These are phyloP conservation scores for Corvus moneduloides DNA, from an alignment of 2,113 vertebrate species.

Conservation along the genomic window DNA sequence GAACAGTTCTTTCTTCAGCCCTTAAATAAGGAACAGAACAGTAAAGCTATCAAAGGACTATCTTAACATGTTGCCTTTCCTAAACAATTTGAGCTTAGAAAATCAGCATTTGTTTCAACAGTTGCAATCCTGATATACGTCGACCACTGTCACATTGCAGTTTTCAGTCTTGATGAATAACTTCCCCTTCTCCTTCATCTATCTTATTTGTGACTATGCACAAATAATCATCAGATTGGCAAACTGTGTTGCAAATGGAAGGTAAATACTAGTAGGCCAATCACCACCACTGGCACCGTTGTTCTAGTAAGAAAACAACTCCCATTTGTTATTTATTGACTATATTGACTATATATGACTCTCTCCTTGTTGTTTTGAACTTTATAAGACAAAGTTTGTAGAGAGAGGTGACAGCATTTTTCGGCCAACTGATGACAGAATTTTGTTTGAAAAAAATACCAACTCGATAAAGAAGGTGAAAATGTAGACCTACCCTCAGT, in stretches of 20 bases:
- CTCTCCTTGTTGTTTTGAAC: background rate
- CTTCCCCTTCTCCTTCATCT: constrained; percentile 53
- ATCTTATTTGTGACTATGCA: constrained; percentile 36
- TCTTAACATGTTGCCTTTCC: background rate
- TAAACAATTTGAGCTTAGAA: background rate
- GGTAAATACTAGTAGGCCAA: constrained; percentile 26
- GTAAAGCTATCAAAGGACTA: background rate
- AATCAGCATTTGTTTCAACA: constrained; percentile 55
- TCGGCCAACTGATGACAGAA: background rate
- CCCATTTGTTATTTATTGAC: constrained; percentile 40
- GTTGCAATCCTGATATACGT: constrained; percentile 17
- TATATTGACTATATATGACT: background rate
- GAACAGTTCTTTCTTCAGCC: background rate
- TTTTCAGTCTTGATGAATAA: constrained; percentile 31
- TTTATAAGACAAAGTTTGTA: background rate
- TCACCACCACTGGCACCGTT: background rate
- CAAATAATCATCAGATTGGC: constrained; percentile 48
- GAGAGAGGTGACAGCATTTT: background rate
- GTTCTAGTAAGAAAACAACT: constrained; percentile 10
- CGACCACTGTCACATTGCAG: background rate
- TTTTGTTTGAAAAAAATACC: background rate
- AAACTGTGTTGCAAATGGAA: constrained; percentile 54
- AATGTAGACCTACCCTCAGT: background rate
- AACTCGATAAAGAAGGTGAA: background rate
- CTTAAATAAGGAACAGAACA: background rate